Base-by-base conservation (phyloP, 1,140 invertebrate species). In the Plectus sambesii region DNA sequence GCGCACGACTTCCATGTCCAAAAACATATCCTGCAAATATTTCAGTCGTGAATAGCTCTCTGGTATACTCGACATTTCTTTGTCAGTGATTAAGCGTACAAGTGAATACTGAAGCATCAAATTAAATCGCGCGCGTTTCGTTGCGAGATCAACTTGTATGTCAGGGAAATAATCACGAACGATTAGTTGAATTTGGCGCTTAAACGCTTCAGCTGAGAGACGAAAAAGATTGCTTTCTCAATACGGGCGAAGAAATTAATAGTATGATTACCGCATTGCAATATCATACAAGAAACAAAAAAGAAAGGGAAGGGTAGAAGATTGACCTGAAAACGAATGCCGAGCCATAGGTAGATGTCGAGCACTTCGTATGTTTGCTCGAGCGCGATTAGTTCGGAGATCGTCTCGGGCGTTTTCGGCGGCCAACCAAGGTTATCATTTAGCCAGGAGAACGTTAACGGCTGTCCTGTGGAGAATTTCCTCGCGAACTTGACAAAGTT, bases 331-430 rank as follows among this genome's bases (percentile, higher is more conserved):
- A 33, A 33, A 12, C 57, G 29, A 30, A 75, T 87, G 82, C 87
- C 89, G 17, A 98, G 70, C 93, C 93, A 98, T 15, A 97, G 73
- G 69, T 98, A 98, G 26, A 94, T 72, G 74, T 96, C 92, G 39
- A 98, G 73, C 1, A 93, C 83, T 74, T 98, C 92, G 69, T 93
- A 96, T 0, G 94, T 84, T 27, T 81, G 75, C 71, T 97, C 90
- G 41, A 97, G 74, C 69, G 89, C 84, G 23, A 87, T 79, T 12
- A 98, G 74, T 60, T 96, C 87, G 39, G 81, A 71, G 3, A 96
- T 82, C 2, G 81, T 90, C 68, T 79, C 79, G 0, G 90, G 88
- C 27, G 79, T 66, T 48, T 78, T 72, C 24, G 89, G 76, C 0
- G 90, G 89, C 84, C 85, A 92, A 5, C 81, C 81, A 51, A 96